A percentile compares a stretch with the other conserved stretches of the same genome.
Evolutionary conservation across 2,888 invertebrate species (phyloP).

Genomic region (Cheilosia grossa): DNA sequence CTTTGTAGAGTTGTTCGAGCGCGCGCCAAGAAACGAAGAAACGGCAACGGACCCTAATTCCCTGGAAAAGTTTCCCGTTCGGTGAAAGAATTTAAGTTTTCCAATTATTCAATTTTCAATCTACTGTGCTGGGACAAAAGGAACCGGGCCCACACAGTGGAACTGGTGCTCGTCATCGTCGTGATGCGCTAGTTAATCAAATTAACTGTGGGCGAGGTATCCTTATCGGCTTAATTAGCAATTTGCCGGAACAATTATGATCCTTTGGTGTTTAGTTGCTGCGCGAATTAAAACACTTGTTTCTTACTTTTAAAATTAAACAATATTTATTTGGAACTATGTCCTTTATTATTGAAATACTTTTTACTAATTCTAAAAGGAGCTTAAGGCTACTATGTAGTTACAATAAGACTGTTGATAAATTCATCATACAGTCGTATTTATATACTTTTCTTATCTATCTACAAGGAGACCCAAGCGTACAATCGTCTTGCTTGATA

Average conservation of each 20-base stretch:
- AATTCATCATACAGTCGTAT: too few species aligned
- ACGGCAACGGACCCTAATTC: constrained; percentile 58
- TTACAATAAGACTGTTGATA: too few species aligned
- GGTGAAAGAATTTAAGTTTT: constrained; percentile 70
- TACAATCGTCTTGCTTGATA: too few species aligned
- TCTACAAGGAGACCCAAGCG: too few species aligned
- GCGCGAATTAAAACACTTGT: too few species aligned
- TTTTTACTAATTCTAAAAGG: too few species aligned
- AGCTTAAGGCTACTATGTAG: too few species aligned
- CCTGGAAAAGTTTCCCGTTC: constrained; percentile 57
- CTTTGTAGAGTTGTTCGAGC: constrained; percentile 63
- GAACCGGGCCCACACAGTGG: constrained; percentile 1
- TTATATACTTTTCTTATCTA: too few species aligned
- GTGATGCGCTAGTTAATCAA: constrained; percentile 69
- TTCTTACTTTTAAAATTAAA: too few species aligned
- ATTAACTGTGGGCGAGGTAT: constrained; percentile 72
- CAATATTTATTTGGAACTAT: too few species aligned
- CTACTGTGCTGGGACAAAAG: constrained; percentile 59
- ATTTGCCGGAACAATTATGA: constrained; percentile 72
- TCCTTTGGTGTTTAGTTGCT: constrained; percentile 40
- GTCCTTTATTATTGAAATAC: too few species aligned
- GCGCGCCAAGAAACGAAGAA: not conserved
- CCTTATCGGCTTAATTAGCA: constrained; percentile 74
- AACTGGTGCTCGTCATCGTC: not conserved
- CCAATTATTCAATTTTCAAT: constrained; percentile 73